Evolutionary conservation across 2,888 invertebrate species (phyloP), one percentile per base, ranked within the genome.

Genomic region (Pegoplata infirma): DNA sequence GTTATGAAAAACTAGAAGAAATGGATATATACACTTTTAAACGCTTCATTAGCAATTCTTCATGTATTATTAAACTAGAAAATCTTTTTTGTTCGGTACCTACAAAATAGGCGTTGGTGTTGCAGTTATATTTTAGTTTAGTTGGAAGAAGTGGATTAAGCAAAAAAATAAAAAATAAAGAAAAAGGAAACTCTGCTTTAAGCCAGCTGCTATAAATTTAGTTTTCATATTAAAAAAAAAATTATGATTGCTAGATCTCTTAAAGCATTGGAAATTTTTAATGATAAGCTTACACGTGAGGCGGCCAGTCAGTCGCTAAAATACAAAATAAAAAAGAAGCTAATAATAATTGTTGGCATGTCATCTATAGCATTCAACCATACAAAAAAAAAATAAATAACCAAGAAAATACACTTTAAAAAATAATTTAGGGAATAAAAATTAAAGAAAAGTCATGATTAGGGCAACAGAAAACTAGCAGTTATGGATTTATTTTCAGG

Each of bases 251-350:
- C 82, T 81, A 76, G 75, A 71, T 28, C 58, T 79, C 51, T 74
- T 68, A 64, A 67, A 79, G 77, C 83, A 83, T 82, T 82, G 82
- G 81, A 83, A 84, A 84, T 84, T 82, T 81, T 82, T 84, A 85
- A 85, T 85, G 84, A 83, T 83, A 83, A 83, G 83, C 82, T 84
- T 82, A 80, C 83, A 83, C 82, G 82, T 83, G 82, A 80, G 64
- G 63, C 66, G 51, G 21, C 44, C 32, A 12, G 44, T 32, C 53
- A 61, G 47, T 19, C 25, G 71, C 59, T 58, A 17, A 56, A 44
- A 68, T 12, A 44, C 16, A 21, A 44, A 25, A 44, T 14, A 40
- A 44, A 36, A 66, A 44, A 6, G 32, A 21, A 58, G 40, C 55
- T 68, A 64, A 76, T 71, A 76, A 76, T 80, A 78, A 81, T 78